phyloP scores from a whole-genome alignment of 1,140 invertebrate genomes.

The Eulimnadia texana region DNA sequence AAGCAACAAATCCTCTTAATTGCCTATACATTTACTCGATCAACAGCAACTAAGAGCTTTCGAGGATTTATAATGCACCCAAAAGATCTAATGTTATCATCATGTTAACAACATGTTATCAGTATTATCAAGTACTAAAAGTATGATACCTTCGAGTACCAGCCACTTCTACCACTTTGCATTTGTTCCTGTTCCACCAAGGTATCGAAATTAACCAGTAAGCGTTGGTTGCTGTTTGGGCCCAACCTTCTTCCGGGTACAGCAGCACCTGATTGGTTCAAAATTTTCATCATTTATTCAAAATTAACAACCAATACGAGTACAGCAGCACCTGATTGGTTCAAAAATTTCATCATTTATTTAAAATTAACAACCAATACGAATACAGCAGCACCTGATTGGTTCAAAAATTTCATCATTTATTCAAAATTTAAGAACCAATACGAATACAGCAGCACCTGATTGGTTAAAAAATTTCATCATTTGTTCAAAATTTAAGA shows the following conservation, averaged over 20 bases:
- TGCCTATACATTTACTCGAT: neutral
- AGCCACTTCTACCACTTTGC: constrained; percentile 66
- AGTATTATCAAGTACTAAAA: too few species aligned
- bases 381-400: too few species aligned
- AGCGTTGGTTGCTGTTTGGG: constrained; percentile 60
- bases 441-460: constrained; percentile 67
- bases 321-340: too few species aligned
- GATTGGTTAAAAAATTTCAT: neutral
- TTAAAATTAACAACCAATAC: too few species aligned
- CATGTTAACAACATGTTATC: too few species aligned
- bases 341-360: too few species aligned
- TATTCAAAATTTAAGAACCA: too few species aligned
- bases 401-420: too few species aligned
- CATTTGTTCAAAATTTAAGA: neutral
- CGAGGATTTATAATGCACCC: too few species aligned
- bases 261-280: constrained; percentile 45
- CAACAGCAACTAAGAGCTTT: too few species aligned
- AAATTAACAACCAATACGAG: neutral
- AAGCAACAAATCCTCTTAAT: neutral
- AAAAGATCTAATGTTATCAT: too few species aligned
- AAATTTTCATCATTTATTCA: neutral
- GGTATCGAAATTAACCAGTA: constrained; percentile 74
- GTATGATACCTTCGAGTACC: constrained; percentile 49
- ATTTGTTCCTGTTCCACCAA: constrained; percentile 65
- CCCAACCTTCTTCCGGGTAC: constrained; percentile 75